Base-by-base conservation (phyloP, 2,888 invertebrate genomes). In the Thumatha senex region DNA sequence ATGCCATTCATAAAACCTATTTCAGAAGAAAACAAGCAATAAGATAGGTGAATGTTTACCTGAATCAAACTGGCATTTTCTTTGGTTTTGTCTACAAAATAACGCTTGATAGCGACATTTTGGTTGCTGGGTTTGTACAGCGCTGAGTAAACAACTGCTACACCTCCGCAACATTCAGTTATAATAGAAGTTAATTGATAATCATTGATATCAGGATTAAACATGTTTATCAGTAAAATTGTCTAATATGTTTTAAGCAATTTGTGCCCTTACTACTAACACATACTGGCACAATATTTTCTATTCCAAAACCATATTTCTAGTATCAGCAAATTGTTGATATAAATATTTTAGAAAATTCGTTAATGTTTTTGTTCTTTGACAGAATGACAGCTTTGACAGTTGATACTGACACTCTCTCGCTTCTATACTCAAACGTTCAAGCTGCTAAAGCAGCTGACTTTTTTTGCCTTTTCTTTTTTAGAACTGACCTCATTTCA, bases 81-180 rank as follows among this genome's bases (percentile, higher is more conserved):
- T 66, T 93, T 94, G 13, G 93, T 93, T 73, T 93, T 94, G 70
- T 96, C 96, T 79, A 96, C 93, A 72, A 95, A 94, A 81, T 95
- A 96, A 72, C 95, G 94, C 75, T 96, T 96, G 31, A 96, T 86
- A 3, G 96, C 95, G 48, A 96, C 94, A 86, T 94, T 92, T 60
- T 93, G 93, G 51, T 93, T 93, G 46, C 92, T 93, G 8, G 94
- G 93, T 57, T 93, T 90, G 78, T 95, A 94, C 60, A 94, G 92
- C 11, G 95, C 95, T 43, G 96, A 92, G 74, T 95, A 94, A 15
- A 96, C 95, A 2, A 94, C 93, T 9, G 95, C 95, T 57, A 92
- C 92, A 43, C 94, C 94, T 67, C 95, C 94, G 77, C 94, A 95
- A 72, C 96, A 95, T 71, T 94, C 93, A 0, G 95, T 93, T 72